Percentiles rank a stretch among this genome's conserved stretches.
These are phyloP conservation scores for Pterois miles DNA, from an alignment of 2,797 vertebrate genomes.

Conservation along the genomic window DNA sequence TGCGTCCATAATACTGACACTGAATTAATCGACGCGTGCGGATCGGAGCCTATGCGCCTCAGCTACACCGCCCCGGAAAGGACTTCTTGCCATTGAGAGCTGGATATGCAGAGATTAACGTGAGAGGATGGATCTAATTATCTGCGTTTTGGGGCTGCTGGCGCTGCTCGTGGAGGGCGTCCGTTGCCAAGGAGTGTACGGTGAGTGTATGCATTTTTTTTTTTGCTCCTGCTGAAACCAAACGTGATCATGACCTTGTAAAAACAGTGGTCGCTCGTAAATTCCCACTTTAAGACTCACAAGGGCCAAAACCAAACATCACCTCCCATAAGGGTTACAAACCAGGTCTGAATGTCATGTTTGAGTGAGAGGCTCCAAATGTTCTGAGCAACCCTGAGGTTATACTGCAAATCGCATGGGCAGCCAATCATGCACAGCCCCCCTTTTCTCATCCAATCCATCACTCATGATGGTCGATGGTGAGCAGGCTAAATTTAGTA, in stretches of 20 bases:
- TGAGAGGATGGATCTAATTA: slow-evolving; percentile 94
- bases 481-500: slow-evolving; percentile 53
- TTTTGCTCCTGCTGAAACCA: slow-evolving; percentile 9
- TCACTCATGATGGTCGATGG: slow-evolving; percentile 45
- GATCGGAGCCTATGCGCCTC: slow-evolving; percentile 60
- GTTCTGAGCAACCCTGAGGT: slow-evolving; percentile 42
- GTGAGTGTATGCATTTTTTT: slow-evolving; percentile 81
- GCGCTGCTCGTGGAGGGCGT: slow-evolving; percentile 88
- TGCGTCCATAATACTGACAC: slow-evolving; percentile 25
- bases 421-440: slow-evolving; percentile 58
- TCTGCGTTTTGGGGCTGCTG: slow-evolving; percentile 90
- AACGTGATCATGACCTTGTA: slow-evolving; percentile 79
- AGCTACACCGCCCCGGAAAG: slow-evolving; percentile 75
- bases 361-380: slow-evolving; percentile 44
- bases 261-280: slow-evolving; percentile 32
- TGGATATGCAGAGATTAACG: slow-evolving; percentile 93
- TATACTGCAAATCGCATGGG: slow-evolving; percentile 56
- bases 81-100: slow-evolving; percentile 78
- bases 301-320: neutral
- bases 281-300: neutral
- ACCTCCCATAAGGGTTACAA: slow-evolving; percentile 4
- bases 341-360: slow-evolving; percentile 47
- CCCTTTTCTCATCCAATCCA: slow-evolving; percentile 55
- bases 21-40: slow-evolving; percentile 47
- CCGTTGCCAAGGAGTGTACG: slow-evolving; percentile 93